These are phyloP conservation scores for Trichogramma pretiosum DNA, from an alignment of 1,140 invertebrate genomes.

Conservation along the genomic window DNA sequence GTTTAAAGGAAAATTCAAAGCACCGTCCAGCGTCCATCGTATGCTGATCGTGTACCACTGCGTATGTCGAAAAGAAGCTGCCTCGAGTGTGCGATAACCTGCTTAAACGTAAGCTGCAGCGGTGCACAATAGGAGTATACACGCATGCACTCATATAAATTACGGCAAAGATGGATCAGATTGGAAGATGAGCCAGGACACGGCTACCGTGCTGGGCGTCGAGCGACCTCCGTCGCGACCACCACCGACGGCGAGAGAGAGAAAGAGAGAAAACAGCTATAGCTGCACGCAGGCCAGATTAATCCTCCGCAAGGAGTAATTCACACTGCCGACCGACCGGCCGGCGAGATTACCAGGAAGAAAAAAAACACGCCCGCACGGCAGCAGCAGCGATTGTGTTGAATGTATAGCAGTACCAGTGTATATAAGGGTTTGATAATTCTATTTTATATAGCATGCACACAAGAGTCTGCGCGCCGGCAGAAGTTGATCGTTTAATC, in stretches of 20 bases:
- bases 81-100: no score
- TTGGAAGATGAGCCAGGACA: slow-evolving; percentile 8
- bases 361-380: background rate
- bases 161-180: no score
- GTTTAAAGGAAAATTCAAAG: no score
- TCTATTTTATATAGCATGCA: background rate
- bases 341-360: no score
- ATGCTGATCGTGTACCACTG: no score
- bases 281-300: background rate
- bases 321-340: no score
- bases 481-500: background rate
- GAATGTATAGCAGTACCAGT: background rate
- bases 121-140: no score
- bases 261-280: background rate
- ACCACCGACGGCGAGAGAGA: slow-evolving; percentile 3
- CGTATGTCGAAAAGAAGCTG: no score
- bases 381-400: background rate
- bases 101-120: no score
- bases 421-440: background rate
- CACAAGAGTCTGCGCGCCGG: background rate
- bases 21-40: no score
- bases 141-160: no score
- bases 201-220: slow-evolving; percentile 16
- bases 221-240: slow-evolving; percentile 1
- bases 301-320: no score